Evolutionary conservation across 1,140 invertebrate genomes (phyloP).

Genomic region (Polypedilum vanderplanki): DNA sequence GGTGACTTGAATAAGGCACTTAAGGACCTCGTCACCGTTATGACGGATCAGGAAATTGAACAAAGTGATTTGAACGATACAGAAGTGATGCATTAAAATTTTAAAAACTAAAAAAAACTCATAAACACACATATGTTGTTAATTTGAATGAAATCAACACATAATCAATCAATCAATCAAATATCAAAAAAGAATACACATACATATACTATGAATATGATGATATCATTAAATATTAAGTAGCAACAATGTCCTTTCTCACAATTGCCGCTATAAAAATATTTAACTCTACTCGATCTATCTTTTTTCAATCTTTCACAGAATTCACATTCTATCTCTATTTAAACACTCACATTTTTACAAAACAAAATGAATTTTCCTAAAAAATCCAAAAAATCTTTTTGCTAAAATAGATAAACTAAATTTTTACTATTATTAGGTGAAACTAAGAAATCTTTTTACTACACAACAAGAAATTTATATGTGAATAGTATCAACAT

Average conservation of each 20-base stretch:
- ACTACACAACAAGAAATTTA: too few relatives aligned
- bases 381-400: too few relatives aligned
- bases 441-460: too few relatives aligned
- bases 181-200: background rate
- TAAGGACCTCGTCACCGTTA: constrained; percentile 77
- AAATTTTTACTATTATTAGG: too few relatives aligned
- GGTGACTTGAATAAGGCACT: constrained; percentile 79
- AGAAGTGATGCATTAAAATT: background rate
- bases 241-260: background rate
- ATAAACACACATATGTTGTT: background rate
- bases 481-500: too few relatives aligned
- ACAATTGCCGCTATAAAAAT: background rate
- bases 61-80: constrained; percentile 31
- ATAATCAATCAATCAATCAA: background rate
- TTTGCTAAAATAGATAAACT: too few relatives aligned
- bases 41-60: constrained; percentile 65
- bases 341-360: too few relatives aligned
- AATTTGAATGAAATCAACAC: constrained; percentile 18
- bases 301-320: background rate
- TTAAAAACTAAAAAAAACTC: background rate
- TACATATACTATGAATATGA: background rate
- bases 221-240: constrained; percentile 1
- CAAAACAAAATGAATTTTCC: too few relatives aligned
- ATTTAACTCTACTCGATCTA: background rate
- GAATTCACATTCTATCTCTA: background rate